Evolutionary conservation across 2,888 invertebrate genomes (phyloP), one percentile per base, ranked within the genome.

Genomic region (Mechanitis mazaeus): DNA sequence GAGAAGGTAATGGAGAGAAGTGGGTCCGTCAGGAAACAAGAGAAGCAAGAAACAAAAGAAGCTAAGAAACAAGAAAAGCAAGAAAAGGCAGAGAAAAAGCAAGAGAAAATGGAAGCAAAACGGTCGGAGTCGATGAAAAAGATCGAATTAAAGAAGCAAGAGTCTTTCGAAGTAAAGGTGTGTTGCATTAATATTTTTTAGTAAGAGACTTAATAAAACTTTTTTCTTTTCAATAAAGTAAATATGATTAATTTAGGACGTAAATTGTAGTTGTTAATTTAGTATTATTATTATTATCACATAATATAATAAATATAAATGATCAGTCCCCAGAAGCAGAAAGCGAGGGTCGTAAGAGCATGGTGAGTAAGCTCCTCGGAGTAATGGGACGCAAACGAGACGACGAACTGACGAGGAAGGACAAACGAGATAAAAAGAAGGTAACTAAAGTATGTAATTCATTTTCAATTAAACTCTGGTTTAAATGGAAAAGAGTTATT

Each of bases 281-380:
- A 20, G 0, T 20, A 20, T 20, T 20, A 35, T 35, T 35, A 35
- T 42, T 9, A 42, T 11, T 11, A 9, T 42, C 11, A 42, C 7
- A 42, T 1, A 9, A 42, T 42, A 42, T 9, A 9, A 9, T 3
- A 9, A 9, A 42, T 9, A 3, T 31, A 33, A 45, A n/a, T 2
- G 60, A 60, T 0, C 75, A 85, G 87, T 81, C 82, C 2, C 82
- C 84, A 46, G 85, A 86, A 54, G 70, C 70, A 38, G 82, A 80
- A 61, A 69, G 65, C n/a, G 74, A 72, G 54, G 68, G 69, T 33
- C 77, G 81, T 72, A 85, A 79, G 75, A 87, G 88, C 69, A 85
- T 89, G 87, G 88, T 89, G 53, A 86, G 87, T 80, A 88, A 88
- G 63, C 77, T 90, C 66, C 78, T 89, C n/a, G 88, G 88, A 20